These are phyloP conservation scores for Cladorhizidae sp. DNA, from an alignment of 37 sponge, comb jelly and placozoan genomes.

Conservation along the genomic window DNA sequence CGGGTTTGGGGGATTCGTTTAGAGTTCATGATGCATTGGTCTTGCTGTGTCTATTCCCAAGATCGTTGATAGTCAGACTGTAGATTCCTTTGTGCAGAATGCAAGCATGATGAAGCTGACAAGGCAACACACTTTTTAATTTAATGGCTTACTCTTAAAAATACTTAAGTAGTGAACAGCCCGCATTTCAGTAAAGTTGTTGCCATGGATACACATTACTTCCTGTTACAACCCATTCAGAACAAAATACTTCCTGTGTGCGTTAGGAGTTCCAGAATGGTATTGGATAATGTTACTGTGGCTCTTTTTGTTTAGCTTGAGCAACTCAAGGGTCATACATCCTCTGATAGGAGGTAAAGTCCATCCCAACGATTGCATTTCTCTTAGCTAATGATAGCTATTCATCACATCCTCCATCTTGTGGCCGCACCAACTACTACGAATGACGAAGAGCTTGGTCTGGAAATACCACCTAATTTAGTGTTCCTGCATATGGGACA, in stretches of 20 bases:
- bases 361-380: background rate
- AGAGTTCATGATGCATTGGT: no score
- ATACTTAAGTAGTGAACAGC: no score
- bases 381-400: background rate
- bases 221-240: no score
- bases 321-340: background rate
- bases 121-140: no score
- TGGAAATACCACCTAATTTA: constrained; percentile 8
- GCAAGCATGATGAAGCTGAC: no score
- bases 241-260: background rate
- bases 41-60: no score
- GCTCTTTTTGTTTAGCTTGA: background rate
- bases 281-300: background rate
- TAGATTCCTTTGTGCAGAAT: no score
- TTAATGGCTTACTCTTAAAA: no score
- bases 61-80: no score
- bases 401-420: background rate
- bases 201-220: no score
- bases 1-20: no score
- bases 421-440: background rate
- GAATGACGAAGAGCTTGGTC: background rate
- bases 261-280: background rate
- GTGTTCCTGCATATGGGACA: constrained; percentile 8
- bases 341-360: background rate
- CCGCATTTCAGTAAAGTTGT: no score